These are phyloP conservation scores for Aleadryas rufinucha DNA, from an alignment of 2,113 vertebrate genomes.

Conservation along the genomic window DNA sequence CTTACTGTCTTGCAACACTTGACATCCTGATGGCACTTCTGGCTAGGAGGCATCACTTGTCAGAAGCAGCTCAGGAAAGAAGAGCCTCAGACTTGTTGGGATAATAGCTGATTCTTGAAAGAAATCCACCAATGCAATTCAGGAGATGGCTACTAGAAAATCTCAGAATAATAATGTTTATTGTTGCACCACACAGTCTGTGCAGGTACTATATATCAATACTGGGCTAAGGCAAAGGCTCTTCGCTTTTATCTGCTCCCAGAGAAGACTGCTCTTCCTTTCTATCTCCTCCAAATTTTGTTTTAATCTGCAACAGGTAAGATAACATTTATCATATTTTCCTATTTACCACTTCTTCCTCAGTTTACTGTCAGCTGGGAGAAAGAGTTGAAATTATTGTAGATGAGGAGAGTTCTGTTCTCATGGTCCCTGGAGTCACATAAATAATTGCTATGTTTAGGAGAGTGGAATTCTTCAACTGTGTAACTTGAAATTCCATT, in stretches of 20 bases:
- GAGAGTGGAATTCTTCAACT: not conserved
- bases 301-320: not conserved
- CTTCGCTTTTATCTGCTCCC: not conserved
- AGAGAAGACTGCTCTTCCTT: not conserved
- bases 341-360: not conserved
- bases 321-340: not conserved
- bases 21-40: not conserved
- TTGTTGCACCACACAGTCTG: too few relatives aligned
- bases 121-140: not conserved
- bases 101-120: not conserved
- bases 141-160: not conserved
- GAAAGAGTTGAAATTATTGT: not conserved
- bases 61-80: not conserved
- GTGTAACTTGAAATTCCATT: slow-evolving; percentile 7
- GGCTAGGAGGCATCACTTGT: not conserved
- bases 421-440: not conserved
- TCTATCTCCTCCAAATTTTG: not conserved
- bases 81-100: not conserved
- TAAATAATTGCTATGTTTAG: not conserved
- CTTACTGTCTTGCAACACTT: not conserved
- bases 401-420: not conserved
- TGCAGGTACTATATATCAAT: not conserved
- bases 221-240: not conserved
- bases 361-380: not conserved
- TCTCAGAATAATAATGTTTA: not conserved